Evolutionary conservation across 2,888 invertebrate genomes (phyloP).

Genomic region (Diarsia brunnea): DNA sequence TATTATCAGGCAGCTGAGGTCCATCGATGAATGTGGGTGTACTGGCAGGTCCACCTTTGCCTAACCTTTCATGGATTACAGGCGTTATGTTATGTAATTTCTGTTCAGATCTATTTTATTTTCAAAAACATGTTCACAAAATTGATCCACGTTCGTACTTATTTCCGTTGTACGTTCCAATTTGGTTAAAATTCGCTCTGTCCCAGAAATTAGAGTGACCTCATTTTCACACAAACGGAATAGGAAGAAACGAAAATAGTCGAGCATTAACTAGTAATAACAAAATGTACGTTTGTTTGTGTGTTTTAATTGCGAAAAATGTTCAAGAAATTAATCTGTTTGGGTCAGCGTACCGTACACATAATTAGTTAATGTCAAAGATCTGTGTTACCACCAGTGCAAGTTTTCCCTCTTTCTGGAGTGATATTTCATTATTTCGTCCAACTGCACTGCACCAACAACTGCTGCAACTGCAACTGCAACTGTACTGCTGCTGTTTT

Average conservation of each 20-base stretch:
- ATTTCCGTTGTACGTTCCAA: slow-evolving; percentile 8
- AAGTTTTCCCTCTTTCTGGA: neutral
- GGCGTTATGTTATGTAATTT: neutral
- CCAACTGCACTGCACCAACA: too few relatives aligned
- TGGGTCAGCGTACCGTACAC: slow-evolving; percentile 12
- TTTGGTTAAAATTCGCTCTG: slow-evolving; percentile 24
- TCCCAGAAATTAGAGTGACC: slow-evolving; percentile 33
- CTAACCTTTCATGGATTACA: too few relatives aligned
- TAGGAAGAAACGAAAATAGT: slow-evolving; percentile 1
- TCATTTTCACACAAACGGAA: slow-evolving; percentile 16
- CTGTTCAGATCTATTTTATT: neutral
- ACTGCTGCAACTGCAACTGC: too few relatives aligned
- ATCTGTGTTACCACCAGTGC: slow-evolving; percentile 18
- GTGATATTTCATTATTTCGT: neutral
- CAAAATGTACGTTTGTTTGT: slow-evolving; percentile 5
- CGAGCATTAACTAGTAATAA: slow-evolving; percentile 1
- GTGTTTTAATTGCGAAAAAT: slow-evolving; percentile 35
- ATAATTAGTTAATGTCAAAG: slow-evolving; percentile 31
- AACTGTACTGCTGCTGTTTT: too few relatives aligned
- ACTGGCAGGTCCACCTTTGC: too few relatives aligned
- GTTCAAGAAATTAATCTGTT: slow-evolving; percentile 35
- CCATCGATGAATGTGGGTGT: too few relatives aligned
- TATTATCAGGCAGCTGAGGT: too few relatives aligned
- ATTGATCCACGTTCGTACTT: neutral
- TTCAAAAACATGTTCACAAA: neutral